Evolutionary conservation across 2,888 invertebrate species (phyloP), one percentile per base, ranked within the genome.

Genomic region (Tiliacea aurago): DNA sequence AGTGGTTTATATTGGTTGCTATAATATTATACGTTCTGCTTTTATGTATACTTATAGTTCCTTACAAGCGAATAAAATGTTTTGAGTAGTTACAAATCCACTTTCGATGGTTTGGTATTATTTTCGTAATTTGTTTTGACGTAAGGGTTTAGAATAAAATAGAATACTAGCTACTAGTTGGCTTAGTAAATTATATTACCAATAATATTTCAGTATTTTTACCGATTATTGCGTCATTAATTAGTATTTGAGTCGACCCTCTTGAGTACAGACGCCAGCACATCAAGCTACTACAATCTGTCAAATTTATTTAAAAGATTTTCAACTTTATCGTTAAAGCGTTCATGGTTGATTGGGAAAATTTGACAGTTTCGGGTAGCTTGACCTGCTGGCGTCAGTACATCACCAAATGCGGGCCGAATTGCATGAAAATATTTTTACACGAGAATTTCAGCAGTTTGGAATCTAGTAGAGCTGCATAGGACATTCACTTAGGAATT

Each of bases 1-100:
- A 95, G 95, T 86, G 83, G 70, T 80, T 81, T 83, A 84, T 84
- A 76, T 77, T 72, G 58, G 37, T 47, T 45, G 63, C 66, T 71
- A 72, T 75, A 79, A 70, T 80, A 76, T 68, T 78, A 72, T 72
- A 78, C 74, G 51, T 64, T 82, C 45, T 69, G 33, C 59, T 78
- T 81, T 74, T 69, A 82, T 78, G 51, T 81, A 61, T 61, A 59
- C 68, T 71, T 76, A 33, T 80, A 76, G 53, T 64, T 37, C 47
- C 56, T 70, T 78, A 67, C 67, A 69, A 82, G 69, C 74, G 41
- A 59, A 61, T 74, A 62, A 68, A 73, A 59, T 67, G 66, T 73
- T 81, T 64, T 33, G 37, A 78, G 78, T 58, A 65, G 49, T 73
- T 70, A 78, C 23, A 56, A 59, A 59, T 71, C 55, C 71, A 81